Conservation (phyloP, 2,797 vertebrate genomes). For the Lacerta agilis region DNA sequence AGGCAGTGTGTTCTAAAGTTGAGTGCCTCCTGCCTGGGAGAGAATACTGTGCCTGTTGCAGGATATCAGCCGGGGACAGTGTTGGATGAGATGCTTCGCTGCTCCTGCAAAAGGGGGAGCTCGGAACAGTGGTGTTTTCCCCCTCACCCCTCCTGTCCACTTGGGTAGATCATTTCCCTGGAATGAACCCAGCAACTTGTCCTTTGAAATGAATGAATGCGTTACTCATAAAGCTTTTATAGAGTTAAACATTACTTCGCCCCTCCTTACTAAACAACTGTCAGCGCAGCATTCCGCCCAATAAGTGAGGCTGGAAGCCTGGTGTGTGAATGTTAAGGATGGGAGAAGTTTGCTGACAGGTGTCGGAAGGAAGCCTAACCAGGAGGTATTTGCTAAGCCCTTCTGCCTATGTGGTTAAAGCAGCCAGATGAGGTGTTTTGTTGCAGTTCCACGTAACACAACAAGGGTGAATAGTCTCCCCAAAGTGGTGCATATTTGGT, state of each 20-base stretch:
- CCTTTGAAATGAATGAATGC: conserved; percentile 44
- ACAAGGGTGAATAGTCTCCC: background rate
- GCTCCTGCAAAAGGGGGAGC: background rate
- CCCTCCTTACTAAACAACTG: conserved; percentile 8
- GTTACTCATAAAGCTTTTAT: conserved; percentile 66
- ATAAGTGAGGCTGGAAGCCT: conserved; percentile 3
- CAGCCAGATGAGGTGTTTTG: background rate
- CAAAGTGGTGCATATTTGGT: background rate
- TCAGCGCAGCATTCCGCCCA: background rate
- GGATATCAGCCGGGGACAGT: background rate
- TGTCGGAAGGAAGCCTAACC: conserved; percentile 2
- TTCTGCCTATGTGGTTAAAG: background rate
- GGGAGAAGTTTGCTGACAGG: conserved; percentile 37
- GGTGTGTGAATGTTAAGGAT: conserved; percentile 9
- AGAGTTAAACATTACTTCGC: conserved; percentile 70
- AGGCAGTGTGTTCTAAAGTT: background rate
- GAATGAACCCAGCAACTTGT: conserved; percentile 20
- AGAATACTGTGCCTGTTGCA: background rate
- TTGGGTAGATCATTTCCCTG: background rate
- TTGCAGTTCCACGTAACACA: background rate
- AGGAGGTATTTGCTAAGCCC: background rate
- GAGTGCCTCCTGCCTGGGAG: background rate
- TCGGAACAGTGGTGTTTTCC: background rate
- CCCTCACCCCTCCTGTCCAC: background rate
- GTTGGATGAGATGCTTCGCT: background rate